Base-by-base conservation (phyloP, 1,140 invertebrate genomes). In the Caenorhabditis briggsae region DNA sequence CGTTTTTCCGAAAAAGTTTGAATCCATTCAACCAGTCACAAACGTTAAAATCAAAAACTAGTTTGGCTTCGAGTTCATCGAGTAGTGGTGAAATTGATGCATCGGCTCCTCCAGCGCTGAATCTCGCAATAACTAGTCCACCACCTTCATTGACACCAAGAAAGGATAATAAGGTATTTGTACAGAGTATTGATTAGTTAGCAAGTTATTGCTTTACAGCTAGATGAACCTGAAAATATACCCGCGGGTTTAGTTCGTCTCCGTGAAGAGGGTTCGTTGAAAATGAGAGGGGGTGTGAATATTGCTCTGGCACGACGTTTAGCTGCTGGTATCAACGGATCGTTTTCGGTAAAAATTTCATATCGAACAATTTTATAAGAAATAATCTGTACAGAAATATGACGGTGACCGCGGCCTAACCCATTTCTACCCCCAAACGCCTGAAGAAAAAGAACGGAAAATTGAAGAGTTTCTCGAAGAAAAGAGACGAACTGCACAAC, bases 361-460 rank as follows among this genome's bases (percentile, higher is more conserved):
- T 55, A 9, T 82, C 0, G 20, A 43, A 23, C 5, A 23, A 23
- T 43, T 11, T 9, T 6, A 20, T 7, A 55, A 5, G 8, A 56
- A 2, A 14, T 8, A 25, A 11, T 56, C 41, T 0, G 18, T 82
- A 14, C 55, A 83, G 70, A 78, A 78, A 78, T 78, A 78, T 50
- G 70, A 78, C 23, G 70, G 70, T 0, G 70, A 50, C 23, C 18
- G 70, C 11, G 70, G 65, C 16, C 16, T 14, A 12, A 78, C 70
- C 2, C 70, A 78, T 23, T n/a, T 78, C n/a, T 78, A 78, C 70
- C 70, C 70, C 16, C 46, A 53, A 25, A 78, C 70, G 11, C 18
- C 46, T 23, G 70, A 78, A 78, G 70, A 78, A 53, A 78, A 78
- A 23, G 70, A 78, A 53, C 43, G 70, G n/a, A 78, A 78, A 78